Percentiles rank a stretch among this genome's conserved stretches.
phyloP scores from a whole-genome alignment of 2,888 invertebrate species.

The Maniola hyperantus region DNA sequence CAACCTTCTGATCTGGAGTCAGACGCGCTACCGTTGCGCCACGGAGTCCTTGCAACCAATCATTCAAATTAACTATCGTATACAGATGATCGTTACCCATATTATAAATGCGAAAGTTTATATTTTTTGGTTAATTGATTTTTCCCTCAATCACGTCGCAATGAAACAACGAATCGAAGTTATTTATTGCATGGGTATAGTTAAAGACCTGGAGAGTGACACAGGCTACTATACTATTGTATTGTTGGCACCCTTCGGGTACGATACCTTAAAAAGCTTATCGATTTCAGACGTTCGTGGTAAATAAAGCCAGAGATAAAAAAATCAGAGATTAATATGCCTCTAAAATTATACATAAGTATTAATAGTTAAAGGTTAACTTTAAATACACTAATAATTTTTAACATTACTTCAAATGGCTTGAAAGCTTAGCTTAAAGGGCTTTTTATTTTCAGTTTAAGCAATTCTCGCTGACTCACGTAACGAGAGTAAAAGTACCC shows the following conservation, averaged over 20 bases:
- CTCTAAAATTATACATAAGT: not conserved
- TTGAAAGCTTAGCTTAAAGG: constrained; percentile 14
- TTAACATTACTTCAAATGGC: constrained; percentile 6
- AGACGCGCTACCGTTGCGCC: constrained; percentile 99
- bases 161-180: no score
- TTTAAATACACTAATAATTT: not conserved
- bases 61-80: not conserved
- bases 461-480: constrained; percentile 20
- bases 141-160: no score
- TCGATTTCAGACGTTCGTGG: not conserved
- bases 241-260: no score
- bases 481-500: not conserved
- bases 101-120: no score
- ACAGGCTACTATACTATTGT: no score
- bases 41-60: constrained; percentile 85
- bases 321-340: not conserved
- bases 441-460: constrained; percentile 16
- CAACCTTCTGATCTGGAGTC: constrained; percentile 99
- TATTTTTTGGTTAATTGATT: no score
- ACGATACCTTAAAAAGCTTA: no score
- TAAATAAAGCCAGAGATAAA: not conserved
- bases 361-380: not conserved
- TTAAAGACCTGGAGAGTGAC: no score
- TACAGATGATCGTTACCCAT: not conserved
- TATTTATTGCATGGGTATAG: no score